phyloP scores from a whole-genome alignment of 2,113 vertebrate species.

The Pelecanoides urinatrix region DNA sequence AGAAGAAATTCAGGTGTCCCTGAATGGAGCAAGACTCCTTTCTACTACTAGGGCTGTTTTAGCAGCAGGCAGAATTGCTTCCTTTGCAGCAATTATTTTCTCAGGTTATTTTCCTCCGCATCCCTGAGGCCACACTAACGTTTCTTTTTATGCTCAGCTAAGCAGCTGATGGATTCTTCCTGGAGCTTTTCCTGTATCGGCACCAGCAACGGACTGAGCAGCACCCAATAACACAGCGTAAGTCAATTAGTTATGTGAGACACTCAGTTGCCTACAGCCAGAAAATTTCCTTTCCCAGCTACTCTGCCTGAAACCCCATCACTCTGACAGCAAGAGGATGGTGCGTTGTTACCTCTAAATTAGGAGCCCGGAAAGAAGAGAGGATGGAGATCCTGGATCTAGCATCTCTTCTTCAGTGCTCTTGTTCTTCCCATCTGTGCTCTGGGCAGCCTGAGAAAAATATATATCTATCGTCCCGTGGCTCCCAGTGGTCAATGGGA shows the following conservation, averaged over 20 bases:
- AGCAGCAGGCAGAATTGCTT: neutral
- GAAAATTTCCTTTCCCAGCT: neutral
- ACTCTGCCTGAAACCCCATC: neutral
- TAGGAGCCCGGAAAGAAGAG: neutral
- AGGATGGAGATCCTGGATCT: neutral
- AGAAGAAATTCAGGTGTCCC: neutral
- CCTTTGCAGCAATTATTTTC: slow-evolving; percentile 29
- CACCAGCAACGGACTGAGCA: neutral
- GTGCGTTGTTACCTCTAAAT: neutral
- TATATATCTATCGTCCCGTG: fast-evolving
- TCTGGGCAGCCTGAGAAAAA: neutral
- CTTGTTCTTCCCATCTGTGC: neutral
- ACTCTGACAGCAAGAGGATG: neutral
- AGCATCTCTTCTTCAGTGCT: neutral
- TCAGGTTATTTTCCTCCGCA: neutral
- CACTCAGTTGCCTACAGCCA: neutral
- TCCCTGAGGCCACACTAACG: neutral
- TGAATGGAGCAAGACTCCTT: neutral
- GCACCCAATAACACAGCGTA: neutral
- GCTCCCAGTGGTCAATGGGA: neutral
- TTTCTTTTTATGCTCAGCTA: slow-evolving; percentile 22
- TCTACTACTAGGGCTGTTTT: neutral
- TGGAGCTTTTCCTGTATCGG: neutral
- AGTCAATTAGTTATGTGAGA: neutral
- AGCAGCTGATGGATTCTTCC: slow-evolving; percentile 24